A percentile compares a stretch with the other conserved stretches of the same genome.
phyloP scores from a whole-genome alignment of 2,888 invertebrate species.

The Ceramica pisi region DNA sequence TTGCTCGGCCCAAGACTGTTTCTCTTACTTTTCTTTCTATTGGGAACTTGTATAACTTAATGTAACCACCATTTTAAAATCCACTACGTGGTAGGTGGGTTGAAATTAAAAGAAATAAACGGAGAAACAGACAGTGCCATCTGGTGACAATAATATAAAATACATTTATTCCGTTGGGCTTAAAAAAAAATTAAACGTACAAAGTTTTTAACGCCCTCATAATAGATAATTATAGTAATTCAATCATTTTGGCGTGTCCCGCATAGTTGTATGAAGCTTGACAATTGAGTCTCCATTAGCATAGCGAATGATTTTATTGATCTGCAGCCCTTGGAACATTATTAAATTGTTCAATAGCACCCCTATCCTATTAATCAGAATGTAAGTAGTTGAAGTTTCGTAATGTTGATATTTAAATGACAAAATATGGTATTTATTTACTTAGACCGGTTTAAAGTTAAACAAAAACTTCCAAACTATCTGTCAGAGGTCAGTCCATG shows the following conservation, averaged over 20 bases:
- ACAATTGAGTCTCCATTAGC: slow-evolving; percentile 27
- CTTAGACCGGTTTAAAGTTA: not conserved
- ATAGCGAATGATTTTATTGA: slow-evolving; percentile 12
- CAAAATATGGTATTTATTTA: not conserved
- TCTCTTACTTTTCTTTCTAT: no score
- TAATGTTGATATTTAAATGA: not conserved
- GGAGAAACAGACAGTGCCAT: not conserved
- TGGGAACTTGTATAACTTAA: no score
- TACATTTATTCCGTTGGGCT: no score
- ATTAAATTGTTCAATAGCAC: not conserved
- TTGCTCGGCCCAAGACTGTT: no score
- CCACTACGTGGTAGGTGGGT: no score
- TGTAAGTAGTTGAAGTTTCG: not conserved
- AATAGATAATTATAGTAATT: slow-evolving; percentile 3
- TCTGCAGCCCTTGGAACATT: not conserved
- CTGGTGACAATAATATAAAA: no score
- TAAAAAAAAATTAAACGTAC: no score
- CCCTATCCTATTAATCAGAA: no score
- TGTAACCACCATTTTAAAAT: no score
- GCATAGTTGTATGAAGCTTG: slow-evolving; percentile 14
- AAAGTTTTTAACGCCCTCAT: slow-evolving; percentile 25
- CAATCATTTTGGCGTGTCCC: slow-evolving; percentile 19
- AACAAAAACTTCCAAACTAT: no score
- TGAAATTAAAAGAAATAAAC: no score
- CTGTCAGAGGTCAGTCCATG: no score